A percentile compares a stretch with the other conserved stretches of the same genome.
Evolutionary conservation across 1,140 invertebrate species (phyloP).

Genomic region (Neodiprion lecontei): DNA sequence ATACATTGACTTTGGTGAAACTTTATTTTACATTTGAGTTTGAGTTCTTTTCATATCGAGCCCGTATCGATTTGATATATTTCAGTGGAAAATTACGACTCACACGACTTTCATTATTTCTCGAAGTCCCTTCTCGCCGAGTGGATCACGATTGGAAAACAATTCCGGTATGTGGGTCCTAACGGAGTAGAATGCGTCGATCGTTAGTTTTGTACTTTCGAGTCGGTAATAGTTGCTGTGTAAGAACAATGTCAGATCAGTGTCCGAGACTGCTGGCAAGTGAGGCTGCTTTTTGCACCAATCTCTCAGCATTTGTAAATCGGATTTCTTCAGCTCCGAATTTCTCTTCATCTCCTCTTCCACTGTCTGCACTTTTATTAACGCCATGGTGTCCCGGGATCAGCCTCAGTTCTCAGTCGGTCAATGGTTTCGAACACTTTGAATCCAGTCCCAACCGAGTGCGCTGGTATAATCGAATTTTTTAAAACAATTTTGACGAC

Average conservation of each 20-base stretch:
- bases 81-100: constrained; percentile 31
- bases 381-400: background rate
- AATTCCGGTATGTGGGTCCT: constrained; percentile 66
- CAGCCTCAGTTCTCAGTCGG: background rate
- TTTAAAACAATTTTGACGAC: too few species aligned
- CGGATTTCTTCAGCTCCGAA: constrained; percentile 61
- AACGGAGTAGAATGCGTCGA: constrained; percentile 68
- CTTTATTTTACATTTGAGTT: too few species aligned
- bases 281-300: constrained; percentile 70
- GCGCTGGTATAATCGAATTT: too few species aligned
- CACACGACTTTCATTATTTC: constrained; percentile 58
- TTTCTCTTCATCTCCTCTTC: constrained; percentile 65
- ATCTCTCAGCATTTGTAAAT: constrained; percentile 63
- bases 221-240: constrained; percentile 67
- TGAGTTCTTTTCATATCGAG: too few species aligned
- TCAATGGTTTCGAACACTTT: background rate
- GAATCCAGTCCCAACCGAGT: too few species aligned
- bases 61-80: too few species aligned
- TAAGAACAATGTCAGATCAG: constrained; percentile 66
- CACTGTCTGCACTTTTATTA: constrained; percentile 32
- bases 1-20: too few species aligned
- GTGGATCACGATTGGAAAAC: constrained; percentile 63
- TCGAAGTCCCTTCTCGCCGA: constrained; percentile 48
- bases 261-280: constrained; percentile 63
- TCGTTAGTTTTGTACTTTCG: constrained; percentile 66